phyloP scores from a whole-genome alignment of 2,113 vertebrate species.

The rat (Rattus norvegicus) region GRCr8 NC_086024.1:70581001-70581500 shows the following conservation, averaged over 20 bases:
- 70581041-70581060: conserved; percentile 20
- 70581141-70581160: conserved; percentile 18
- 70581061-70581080: conserved; percentile 61
- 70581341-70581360: not conserved
- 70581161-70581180: not conserved
- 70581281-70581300: conserved; percentile 12
- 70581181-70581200: not conserved
- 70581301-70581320: not conserved
- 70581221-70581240: not conserved
- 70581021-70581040: not conserved
- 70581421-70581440: not conserved
- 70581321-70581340: not conserved
- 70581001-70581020: not conserved
- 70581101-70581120: conserved; percentile 5
- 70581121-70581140: conserved; percentile 38
- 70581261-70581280: conserved; percentile 31
- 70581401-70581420: not conserved
- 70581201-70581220: not conserved
- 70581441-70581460: not conserved
- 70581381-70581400: not conserved
- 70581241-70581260: conserved; percentile 48
- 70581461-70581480: not conserved
- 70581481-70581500: not conserved
- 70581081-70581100: conserved; percentile 38
- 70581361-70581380: not conserved